Evolutionary conservation across 2,888 invertebrate genomes (phyloP).

Genomic region (Plagodis dolabraria): DNA sequence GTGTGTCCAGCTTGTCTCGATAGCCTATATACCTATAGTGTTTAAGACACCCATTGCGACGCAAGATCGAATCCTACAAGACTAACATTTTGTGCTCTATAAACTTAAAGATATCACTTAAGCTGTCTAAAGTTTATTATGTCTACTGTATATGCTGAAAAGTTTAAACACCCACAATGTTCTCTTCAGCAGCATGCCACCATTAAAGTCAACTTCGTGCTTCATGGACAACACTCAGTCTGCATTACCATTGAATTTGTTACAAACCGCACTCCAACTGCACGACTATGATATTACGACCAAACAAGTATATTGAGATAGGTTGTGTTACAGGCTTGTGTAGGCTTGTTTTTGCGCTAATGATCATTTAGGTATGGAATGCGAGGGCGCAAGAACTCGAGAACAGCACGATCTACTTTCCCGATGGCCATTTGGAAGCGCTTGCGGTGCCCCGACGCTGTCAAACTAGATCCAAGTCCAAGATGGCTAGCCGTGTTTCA

Average conservation of each 20-base stretch:
- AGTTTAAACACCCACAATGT: conserved; percentile 8
- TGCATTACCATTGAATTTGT: conserved; percentile 33
- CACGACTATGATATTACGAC: conserved; percentile 41
- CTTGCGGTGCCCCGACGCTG: conserved; percentile 54
- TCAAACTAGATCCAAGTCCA: conserved; percentile 64
- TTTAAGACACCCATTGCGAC: no score
- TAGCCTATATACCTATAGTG: no score
- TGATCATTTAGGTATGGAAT: conserved; percentile 69
- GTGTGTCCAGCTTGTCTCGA: no score
- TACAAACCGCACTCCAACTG: conserved; percentile 40
- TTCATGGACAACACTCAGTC: conserved; percentile 27
- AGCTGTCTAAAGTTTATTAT: no score
- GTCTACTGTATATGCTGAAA: no score
- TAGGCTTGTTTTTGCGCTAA: conserved; percentile 67
- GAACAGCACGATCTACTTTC: conserved; percentile 69
- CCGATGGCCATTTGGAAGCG: conserved; percentile 59
- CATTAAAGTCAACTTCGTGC: conserved; percentile 23
- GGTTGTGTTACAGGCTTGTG: conserved; percentile 44
- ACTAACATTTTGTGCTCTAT: no score
- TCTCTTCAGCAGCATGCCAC: conserved; percentile 9
- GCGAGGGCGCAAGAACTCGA: conserved; percentile 39
- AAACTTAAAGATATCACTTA: no score
- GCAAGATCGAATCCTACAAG: no score
- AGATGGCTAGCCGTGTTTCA: conserved; percentile 39
- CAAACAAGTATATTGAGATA: conserved; percentile 48